Evolutionary conservation across 2,797 vertebrate genomes (phyloP).

Genomic region (Dicrostonyx torquatus): DNA sequence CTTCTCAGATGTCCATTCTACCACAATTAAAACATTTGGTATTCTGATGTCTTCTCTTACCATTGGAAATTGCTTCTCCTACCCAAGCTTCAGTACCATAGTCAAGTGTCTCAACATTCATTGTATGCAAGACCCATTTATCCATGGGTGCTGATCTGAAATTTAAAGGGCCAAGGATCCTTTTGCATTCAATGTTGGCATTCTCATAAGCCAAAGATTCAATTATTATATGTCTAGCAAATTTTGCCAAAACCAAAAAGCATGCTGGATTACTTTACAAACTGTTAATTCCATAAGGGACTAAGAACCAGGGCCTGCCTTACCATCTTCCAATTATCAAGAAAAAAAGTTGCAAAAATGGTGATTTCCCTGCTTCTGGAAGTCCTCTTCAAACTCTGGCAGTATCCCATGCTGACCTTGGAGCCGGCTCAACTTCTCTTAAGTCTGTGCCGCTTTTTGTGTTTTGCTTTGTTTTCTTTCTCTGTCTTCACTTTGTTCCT

Average conservation of each 20-base stretch:
- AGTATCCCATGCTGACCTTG: slow-evolving; percentile 62
- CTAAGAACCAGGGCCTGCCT: not conserved
- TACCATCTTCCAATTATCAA: slow-evolving; percentile 8
- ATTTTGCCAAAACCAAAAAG: not conserved
- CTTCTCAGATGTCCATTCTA: too few species aligned
- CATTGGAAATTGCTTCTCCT: too few species aligned
- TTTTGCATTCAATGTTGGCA: too few species aligned
- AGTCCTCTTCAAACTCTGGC: not conserved
- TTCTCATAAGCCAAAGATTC: too few species aligned
- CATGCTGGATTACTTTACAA: not conserved
- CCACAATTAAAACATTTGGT: too few species aligned
- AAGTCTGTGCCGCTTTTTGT: slow-evolving; percentile 79
- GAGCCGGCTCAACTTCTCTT: slow-evolving; percentile 84
- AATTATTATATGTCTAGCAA: too few species aligned
- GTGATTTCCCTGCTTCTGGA: not conserved
- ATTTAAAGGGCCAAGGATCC: too few species aligned
- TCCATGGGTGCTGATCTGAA: too few species aligned
- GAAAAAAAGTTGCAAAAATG: not conserved
- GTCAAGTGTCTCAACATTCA: too few species aligned
- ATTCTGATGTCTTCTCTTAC: too few species aligned
- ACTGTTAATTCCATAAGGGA: not conserved
- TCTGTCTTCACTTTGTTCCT: slow-evolving; percentile 80
- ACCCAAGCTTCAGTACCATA: too few species aligned
- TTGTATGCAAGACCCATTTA: too few species aligned
- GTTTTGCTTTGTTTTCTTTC: slow-evolving; percentile 78